These are phyloP conservation scores for Silurus glanis DNA, from an alignment of 2,113 vertebrate genomes.

Conservation along the genomic window DNA sequence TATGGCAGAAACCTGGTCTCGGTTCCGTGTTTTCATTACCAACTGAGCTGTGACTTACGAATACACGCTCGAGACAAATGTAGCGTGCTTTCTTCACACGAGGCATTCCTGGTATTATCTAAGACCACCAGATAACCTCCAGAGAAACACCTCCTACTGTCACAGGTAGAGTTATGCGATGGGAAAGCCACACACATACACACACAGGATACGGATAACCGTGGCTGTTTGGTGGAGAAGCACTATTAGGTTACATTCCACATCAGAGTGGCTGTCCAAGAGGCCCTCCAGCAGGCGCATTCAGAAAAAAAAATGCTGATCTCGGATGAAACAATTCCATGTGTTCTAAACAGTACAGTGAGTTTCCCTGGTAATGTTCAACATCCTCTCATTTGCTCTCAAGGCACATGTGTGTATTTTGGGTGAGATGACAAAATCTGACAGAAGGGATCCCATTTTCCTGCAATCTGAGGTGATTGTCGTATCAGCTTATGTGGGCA, in stretches of 20 bases:
- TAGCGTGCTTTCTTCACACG: neutral
- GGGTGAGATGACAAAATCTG: constrained; percentile 7
- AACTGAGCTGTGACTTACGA: neutral
- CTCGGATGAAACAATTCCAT: constrained; percentile 60
- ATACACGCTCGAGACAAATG: neutral
- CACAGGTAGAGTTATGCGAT: neutral
- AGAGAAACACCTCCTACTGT: neutral
- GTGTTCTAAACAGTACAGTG: constrained; percentile 59
- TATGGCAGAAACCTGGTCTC: neutral
- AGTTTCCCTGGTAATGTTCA: constrained; percentile 52
- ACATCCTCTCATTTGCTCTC: constrained; percentile 54
- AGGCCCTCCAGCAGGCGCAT: constrained; percentile 51
- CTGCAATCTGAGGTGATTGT: neutral
- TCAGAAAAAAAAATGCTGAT: constrained; percentile 44
- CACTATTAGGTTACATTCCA: constrained; percentile 45
- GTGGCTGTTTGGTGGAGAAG: neutral
- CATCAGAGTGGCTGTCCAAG: constrained; percentile 47
- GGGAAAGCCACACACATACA: neutral
- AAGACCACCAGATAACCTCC: neutral
- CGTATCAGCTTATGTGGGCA: neutral
- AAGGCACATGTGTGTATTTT: constrained; percentile 52
- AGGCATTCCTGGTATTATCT: neutral
- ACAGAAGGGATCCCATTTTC: neutral
- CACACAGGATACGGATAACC: neutral
- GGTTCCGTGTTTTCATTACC: neutral